Conservation (phyloP, 2,888 invertebrate species). For the Homarus gammarus region DNA sequence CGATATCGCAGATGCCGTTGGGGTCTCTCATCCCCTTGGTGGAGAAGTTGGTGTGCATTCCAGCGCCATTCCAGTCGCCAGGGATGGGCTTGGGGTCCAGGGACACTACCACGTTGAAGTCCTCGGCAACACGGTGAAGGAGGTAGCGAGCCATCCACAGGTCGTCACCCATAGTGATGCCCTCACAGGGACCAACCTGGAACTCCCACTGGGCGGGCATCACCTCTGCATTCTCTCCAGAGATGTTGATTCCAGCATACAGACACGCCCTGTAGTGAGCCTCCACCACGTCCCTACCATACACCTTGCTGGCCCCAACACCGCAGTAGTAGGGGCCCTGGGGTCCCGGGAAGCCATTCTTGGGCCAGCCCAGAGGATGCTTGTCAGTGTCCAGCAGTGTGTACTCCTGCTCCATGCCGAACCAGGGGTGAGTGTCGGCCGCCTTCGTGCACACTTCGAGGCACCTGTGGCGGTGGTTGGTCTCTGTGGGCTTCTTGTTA, state of each 20-base stretch:
- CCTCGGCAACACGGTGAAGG: constrained; percentile 78
- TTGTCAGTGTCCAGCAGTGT: constrained; percentile 91
- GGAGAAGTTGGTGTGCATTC: constrained; percentile 89
- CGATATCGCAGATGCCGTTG: constrained; percentile 85
- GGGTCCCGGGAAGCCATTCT: constrained; percentile 95
- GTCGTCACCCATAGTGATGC: constrained; percentile 79
- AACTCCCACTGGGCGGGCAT: constrained; percentile 88
- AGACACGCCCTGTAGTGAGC: constrained; percentile 97
- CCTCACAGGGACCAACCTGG: constrained; percentile 81
- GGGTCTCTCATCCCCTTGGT: constrained; percentile 82
- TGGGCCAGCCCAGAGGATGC: constrained; percentile 95
- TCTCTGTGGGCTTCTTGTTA: constrained; percentile 76
- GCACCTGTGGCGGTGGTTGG: constrained; percentile 81
- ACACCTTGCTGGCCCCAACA: constrained; percentile 96
- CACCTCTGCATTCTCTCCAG: constrained; percentile 98
- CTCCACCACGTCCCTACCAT: constrained; percentile 96
- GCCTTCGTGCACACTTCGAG: constrained; percentile 82
- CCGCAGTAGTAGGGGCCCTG: constrained; percentile 99
- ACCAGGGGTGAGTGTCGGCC: constrained; percentile 89
- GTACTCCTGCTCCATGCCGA: constrained; percentile 96
- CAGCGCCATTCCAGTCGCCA: constrained; percentile 81
- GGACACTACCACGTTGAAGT: constrained; percentile 78
- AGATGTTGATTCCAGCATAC: constrained; percentile 94
- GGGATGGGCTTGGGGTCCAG: constrained; percentile 79
- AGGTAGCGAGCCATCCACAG: constrained; percentile 78